Percentiles rank a stretch among this genome's conserved stretches.
phyloP scores from a whole-genome alignment of 2,113 vertebrate species.

The Delphinus delphis region DNA sequence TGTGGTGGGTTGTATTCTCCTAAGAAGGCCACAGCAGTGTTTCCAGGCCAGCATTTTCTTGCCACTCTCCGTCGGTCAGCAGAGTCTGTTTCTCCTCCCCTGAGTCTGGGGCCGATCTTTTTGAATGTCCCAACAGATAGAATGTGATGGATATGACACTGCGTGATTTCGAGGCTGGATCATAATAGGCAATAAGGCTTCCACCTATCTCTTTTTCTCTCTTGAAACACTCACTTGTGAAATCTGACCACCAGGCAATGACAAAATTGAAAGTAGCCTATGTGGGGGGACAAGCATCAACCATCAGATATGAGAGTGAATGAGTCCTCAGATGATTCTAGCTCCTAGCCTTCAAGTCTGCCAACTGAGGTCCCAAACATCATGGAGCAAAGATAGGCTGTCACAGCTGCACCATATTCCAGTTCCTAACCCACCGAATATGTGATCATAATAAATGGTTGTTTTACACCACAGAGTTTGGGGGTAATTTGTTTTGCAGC shows the following conservation, averaged over 20 bases:
- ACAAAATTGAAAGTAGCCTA: neutral
- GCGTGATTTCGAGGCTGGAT: neutral
- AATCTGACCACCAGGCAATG: neutral
- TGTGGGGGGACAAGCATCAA: neutral
- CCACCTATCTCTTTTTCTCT: neutral
- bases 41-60: neutral
- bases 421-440: neutral
- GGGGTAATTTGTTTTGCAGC: neutral
- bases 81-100: neutral
- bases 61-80: neutral
- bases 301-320: neutral
- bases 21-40: neutral
- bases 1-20: neutral
- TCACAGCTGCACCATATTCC: neutral
- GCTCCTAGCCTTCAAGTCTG: neutral
- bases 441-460: neutral
- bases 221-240: neutral
- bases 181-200: neutral
- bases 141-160: neutral
- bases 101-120: neutral
- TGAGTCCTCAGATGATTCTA: neutral
- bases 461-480: neutral
- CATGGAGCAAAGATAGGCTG: neutral
- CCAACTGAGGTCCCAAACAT: neutral
- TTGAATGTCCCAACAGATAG: neutral